Conservation (phyloP, 2,888 invertebrate genomes). For the Nomada ferruginata region DNA sequence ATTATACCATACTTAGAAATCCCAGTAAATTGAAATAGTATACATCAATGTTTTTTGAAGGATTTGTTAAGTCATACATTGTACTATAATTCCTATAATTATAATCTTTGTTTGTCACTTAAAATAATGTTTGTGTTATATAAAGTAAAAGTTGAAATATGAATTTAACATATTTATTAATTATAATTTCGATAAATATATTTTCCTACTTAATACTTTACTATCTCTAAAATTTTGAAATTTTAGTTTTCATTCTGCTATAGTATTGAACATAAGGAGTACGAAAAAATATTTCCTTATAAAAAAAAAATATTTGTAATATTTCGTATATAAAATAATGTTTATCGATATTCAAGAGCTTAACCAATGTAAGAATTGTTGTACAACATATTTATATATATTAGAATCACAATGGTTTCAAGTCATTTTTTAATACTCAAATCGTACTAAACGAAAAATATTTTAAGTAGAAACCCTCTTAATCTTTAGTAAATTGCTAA, state of each 20-base stretch:
- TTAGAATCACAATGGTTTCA: slow-evolving; percentile 5
- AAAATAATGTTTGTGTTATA: background rate
- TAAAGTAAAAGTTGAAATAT: slow-evolving; percentile 4
- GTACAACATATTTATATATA: slow-evolving; percentile 4
- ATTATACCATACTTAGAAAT: slow-evolving; percentile 16
- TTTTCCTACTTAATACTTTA: background rate
- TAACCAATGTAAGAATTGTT: slow-evolving; percentile 12
- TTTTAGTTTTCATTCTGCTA: slow-evolving; percentile 8
- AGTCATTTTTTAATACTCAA: slow-evolving; percentile 25
- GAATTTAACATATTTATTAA: background rate
- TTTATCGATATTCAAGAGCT: slow-evolving; percentile 5
- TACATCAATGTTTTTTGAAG: slow-evolving; percentile 27
- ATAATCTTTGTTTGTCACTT: slow-evolving; percentile 7
- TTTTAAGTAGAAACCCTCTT: slow-evolving; percentile 43
- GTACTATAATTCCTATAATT: slow-evolving; percentile 30
- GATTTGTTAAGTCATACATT: slow-evolving; percentile 23
- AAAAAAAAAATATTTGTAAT: background rate
- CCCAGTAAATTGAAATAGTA: slow-evolving; percentile 28
- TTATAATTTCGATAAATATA: slow-evolving; percentile 6
- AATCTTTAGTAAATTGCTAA: slow-evolving; percentile 40
- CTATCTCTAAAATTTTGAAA: background rate
- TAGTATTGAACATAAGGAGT: slow-evolving; percentile 13
- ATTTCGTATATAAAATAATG: slow-evolving; percentile 14
- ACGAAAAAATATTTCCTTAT: background rate
- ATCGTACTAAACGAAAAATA: slow-evolving; percentile 42